Conservation (phyloP, 2,797 vertebrate genomes). For the Pangasius macronema region DNA sequence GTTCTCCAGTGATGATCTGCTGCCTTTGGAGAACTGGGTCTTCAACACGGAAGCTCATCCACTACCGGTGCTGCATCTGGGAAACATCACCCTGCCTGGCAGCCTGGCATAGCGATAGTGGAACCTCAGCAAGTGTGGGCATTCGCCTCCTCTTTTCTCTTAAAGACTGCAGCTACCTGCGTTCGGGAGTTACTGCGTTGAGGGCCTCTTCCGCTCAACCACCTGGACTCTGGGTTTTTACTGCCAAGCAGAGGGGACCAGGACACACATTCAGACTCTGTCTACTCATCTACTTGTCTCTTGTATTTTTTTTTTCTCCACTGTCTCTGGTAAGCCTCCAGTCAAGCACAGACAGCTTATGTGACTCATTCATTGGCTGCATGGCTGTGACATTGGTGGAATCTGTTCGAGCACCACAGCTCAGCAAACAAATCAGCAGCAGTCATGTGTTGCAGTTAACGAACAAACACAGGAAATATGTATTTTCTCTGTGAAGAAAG, state of each 20-base stretch:
- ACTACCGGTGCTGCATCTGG: conserved; percentile 91
- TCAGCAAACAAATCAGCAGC: conserved; percentile 44
- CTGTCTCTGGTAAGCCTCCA: conserved; percentile 44
- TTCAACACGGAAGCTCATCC: conserved; percentile 99
- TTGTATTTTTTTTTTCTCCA: conserved; percentile 38
- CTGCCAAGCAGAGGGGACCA: conserved; percentile 52
- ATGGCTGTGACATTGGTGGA: conserved; percentile 22
- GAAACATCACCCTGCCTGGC: conserved; percentile 92
- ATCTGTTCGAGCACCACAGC: conserved; percentile 43
- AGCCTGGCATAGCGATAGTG: conserved; percentile 86
- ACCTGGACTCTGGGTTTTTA: conserved; percentile 47
- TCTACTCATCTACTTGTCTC: conserved; percentile 48
- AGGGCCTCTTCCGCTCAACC: conserved; percentile 48
- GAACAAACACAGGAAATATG: conserved; percentile 48
- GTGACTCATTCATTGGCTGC: conserved; percentile 54
- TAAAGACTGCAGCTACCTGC: conserved; percentile 52
- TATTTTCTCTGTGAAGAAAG: conserved; percentile 50
- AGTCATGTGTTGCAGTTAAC: conserved; percentile 7
- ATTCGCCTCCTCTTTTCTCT: conserved; percentile 49
- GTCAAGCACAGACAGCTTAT: conserved; percentile 52
- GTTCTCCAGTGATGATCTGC: conserved; percentile 94
- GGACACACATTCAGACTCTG: conserved; percentile 24
- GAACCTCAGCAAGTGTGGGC: conserved; percentile 43
- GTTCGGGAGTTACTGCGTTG: conserved; percentile 33
- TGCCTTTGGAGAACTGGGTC: conserved; percentile 96